phyloP scores from a whole-genome alignment of 2,797 vertebrate genomes.

The Acrossocheilus wenchowensis region DNA sequence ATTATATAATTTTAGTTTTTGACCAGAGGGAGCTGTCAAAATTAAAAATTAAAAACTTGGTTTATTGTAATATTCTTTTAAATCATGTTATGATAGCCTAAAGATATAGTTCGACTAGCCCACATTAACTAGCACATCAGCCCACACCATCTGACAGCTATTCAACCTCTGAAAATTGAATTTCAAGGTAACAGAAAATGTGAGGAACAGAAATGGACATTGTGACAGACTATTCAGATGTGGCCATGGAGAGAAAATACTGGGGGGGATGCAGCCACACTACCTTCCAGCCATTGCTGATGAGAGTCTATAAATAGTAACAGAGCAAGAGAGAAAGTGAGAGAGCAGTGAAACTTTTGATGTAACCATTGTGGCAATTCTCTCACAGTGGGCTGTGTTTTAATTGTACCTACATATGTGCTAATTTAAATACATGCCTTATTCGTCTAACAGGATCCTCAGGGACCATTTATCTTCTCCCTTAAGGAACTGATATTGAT shows the following conservation, averaged over 20 bases:
- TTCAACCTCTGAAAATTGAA: slow-evolving; percentile 26
- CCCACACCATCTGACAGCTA: slow-evolving; percentile 24
- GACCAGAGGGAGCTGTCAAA: neutral
- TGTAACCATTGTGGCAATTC: slow-evolving; percentile 44
- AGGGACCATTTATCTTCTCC: neutral
- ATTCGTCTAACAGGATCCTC: neutral
- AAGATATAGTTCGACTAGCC: neutral
- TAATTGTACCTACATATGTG: slow-evolving; percentile 10
- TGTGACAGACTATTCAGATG: slow-evolving; percentile 46
- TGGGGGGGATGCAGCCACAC: slow-evolving; percentile 28
- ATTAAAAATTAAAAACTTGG: neutral
- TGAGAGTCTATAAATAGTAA: slow-evolving; percentile 77
- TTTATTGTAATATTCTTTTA: slow-evolving; percentile 10
- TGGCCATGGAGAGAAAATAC: slow-evolving; percentile 47
- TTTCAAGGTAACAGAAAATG: slow-evolving; percentile 32
- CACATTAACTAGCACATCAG: slow-evolving; percentile 25
- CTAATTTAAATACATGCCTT: neutral
- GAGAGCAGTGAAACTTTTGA: slow-evolving; percentile 55
- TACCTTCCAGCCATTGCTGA: slow-evolving; percentile 47
- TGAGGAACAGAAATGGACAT: slow-evolving; percentile 32
- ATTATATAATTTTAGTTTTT: neutral
- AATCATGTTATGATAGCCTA: slow-evolving; percentile 13
- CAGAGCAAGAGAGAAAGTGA: slow-evolving; percentile 29
- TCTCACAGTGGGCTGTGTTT: slow-evolving; percentile 15
- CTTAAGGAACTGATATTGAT: neutral